phyloP scores from a whole-genome alignment of 92 coral and sea anemone genomes.

The Palythoa grandiflora region DNA sequence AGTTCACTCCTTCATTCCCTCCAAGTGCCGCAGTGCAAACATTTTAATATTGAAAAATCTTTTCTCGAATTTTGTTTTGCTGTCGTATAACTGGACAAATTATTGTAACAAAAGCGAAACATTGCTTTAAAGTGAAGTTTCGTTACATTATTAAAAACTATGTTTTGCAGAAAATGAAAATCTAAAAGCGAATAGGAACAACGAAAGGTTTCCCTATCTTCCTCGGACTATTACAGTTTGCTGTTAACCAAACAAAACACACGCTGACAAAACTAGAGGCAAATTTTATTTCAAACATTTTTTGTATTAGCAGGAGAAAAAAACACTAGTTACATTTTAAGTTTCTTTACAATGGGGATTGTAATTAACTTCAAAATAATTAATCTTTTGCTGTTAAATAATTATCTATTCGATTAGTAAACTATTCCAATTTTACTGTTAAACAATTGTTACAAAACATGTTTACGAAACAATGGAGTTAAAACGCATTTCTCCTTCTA shows the following conservation, averaged over 20 bases:
- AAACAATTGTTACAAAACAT: not conserved
- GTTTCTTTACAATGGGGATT: not conserved
- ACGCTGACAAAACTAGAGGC: not conserved
- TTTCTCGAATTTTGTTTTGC: no score
- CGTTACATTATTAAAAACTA: not conserved
- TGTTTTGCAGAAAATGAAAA: not conserved
- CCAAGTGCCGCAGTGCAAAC: no score
- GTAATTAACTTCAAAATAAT: not conserved
- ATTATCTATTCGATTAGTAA: conserved; percentile 4
- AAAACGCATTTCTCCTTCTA: not conserved
- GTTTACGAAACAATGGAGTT: not conserved
- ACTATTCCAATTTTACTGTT: not conserved
- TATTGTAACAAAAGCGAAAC: not conserved
- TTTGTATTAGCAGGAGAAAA: conserved; percentile 3
- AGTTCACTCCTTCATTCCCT: no score
- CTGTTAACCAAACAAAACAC: no score
- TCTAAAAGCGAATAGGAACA: not conserved
- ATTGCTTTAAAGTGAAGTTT: not conserved
- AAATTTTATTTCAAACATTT: conserved; percentile 11
- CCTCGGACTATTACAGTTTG: not conserved
- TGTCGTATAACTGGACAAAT: not conserved
- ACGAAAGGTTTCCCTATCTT: not conserved
- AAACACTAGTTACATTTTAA: not conserved
- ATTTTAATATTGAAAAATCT: no score
- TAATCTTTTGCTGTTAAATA: conserved; percentile 22